These are phyloP conservation scores for Motacilla alba DNA, from an alignment of 2,113 vertebrate genomes.

Conservation along the genomic window DNA sequence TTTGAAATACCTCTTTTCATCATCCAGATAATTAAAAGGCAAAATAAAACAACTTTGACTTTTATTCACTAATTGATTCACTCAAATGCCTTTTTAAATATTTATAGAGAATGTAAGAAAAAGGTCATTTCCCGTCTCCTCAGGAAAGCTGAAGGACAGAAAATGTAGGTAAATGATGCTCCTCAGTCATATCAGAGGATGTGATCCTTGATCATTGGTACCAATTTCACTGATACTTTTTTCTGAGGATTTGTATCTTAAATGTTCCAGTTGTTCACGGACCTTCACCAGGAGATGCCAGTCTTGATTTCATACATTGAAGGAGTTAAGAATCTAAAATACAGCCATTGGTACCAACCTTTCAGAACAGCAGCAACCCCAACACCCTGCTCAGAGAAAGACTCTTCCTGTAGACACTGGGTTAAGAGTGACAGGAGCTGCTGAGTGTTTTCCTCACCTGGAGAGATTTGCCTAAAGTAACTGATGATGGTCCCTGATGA, in stretches of 20 bases:
- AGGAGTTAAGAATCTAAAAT: neutral
- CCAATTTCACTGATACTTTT: neutral
- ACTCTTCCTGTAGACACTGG: neutral
- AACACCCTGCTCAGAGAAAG: neutral
- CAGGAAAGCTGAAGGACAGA: neutral
- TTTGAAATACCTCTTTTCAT: neutral
- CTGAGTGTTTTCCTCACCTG: neutral
- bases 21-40: neutral
- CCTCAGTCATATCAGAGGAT: neutral
- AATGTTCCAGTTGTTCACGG: neutral
- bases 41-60: neutral
- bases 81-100: neutral
- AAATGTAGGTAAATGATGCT: neutral
- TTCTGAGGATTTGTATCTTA: neutral
- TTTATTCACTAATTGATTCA: neutral
- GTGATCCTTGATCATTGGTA: neutral
- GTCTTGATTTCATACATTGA: neutral
- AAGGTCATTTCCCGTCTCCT: neutral
- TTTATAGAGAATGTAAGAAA: neutral
- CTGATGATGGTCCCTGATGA: neutral
- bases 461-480: neutral
- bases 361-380: neutral
- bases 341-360: neutral
- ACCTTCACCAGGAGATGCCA: neutral
- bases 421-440: neutral